A percentile compares a stretch with the other conserved stretches of the same genome.
Evolutionary conservation across 2,888 invertebrate genomes (phyloP).

Genomic region (Drosophila merina): DNA sequence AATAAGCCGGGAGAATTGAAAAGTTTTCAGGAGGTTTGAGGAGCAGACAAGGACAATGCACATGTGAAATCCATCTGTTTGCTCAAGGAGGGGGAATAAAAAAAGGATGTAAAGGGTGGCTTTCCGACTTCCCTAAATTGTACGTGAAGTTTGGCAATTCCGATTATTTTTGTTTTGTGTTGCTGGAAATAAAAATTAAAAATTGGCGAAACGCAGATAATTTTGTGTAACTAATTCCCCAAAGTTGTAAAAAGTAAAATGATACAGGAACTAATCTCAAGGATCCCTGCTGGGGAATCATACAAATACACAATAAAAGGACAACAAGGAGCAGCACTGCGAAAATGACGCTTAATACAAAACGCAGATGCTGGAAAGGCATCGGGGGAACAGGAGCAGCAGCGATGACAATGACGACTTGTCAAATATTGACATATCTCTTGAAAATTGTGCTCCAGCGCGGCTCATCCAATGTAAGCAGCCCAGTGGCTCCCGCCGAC

Average conservation of each 20-base stretch:
- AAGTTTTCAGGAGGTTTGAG: conserved; percentile 10
- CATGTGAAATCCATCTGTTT: background rate
- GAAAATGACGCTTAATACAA: conserved; percentile 24
- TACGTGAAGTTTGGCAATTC: background rate
- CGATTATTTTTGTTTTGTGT: background rate
- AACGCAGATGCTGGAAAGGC: conserved; percentile 22
- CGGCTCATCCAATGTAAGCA: conserved; percentile 79
- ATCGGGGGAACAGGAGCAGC: conserved; percentile 1
- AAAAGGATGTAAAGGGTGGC: background rate
- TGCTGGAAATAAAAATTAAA: background rate
- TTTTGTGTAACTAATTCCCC: too few species aligned
- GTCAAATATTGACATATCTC: conserved; percentile 81
- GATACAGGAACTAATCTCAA: background rate
- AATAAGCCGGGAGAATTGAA: conserved; percentile 29
- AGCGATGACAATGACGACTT: conserved; percentile 74
- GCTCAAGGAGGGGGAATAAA: background rate
- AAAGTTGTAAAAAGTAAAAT: conserved; percentile 10
- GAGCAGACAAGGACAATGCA: background rate
- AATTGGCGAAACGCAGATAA: too few species aligned
- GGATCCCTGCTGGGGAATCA: conserved; percentile 1
- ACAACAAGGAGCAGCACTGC: conserved; percentile 19
- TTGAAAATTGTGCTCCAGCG: conserved; percentile 80
- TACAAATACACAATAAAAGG: conserved; percentile 7
- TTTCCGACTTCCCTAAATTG: background rate
- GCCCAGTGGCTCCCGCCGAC: conserved; percentile 57